Conservation (phyloP, 1,140 invertebrate species). For the Danaus plexippus region DNA sequence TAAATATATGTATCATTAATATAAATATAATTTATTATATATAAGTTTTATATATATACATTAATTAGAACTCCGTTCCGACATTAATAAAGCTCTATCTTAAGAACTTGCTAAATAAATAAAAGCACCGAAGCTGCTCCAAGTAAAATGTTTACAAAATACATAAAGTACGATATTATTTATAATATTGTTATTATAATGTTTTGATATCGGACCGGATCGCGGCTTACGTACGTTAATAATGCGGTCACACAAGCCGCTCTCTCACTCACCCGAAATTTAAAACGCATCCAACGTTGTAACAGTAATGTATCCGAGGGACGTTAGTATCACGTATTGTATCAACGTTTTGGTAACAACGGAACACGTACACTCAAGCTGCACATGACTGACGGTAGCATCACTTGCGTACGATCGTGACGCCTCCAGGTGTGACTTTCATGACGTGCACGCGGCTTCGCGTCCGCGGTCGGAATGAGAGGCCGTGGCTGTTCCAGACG, state of each 20-base stretch:
- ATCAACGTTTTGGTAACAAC: slow-evolving; percentile 64
- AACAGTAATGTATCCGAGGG: slow-evolving; percentile 40
- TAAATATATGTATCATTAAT: no score
- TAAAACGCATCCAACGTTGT: slow-evolving; percentile 65
- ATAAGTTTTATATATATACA: no score
- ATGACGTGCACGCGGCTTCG: slow-evolving; percentile 31
- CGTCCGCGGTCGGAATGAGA: slow-evolving; percentile 49
- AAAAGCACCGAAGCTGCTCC: not conserved
- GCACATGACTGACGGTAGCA: slow-evolving; percentile 62
- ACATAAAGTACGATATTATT: slow-evolving; percentile 17
- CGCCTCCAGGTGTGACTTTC: slow-evolving; percentile 16
- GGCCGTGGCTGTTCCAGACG: slow-evolving; percentile 41
- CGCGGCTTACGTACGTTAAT: slow-evolving; percentile 66
- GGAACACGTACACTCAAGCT: slow-evolving; percentile 54
- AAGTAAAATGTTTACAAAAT: slow-evolving; percentile 14
- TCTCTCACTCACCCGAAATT: slow-evolving; percentile 70
- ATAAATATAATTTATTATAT: no score
- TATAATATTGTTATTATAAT: slow-evolving; percentile 59
- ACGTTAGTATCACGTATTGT: slow-evolving; percentile 21
- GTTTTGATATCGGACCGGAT: slow-evolving; percentile 66
- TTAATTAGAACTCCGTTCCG: no score
- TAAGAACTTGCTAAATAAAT: no score
- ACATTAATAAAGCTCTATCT: no score
- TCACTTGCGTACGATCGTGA: slow-evolving; percentile 50
- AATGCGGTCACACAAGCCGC: slow-evolving; percentile 69